Conservation (phyloP, 2,797 vertebrate genomes). For the Neosilurus hyrtlii region DNA sequence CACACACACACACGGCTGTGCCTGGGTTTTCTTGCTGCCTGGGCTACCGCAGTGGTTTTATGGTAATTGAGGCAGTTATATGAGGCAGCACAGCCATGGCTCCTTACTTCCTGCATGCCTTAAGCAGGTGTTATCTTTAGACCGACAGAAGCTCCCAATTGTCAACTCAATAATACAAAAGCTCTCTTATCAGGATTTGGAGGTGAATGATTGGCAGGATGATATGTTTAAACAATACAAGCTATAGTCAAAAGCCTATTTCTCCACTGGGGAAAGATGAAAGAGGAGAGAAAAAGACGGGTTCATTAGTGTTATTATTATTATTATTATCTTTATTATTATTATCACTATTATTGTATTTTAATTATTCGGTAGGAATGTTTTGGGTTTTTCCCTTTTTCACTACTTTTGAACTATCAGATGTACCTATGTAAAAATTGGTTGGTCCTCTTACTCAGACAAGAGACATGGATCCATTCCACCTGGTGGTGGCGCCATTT, state of each 20-base stretch:
- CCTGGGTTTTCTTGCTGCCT: slow-evolving; percentile 2
- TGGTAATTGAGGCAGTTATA: slow-evolving; percentile 70
- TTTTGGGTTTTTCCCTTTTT: neutral
- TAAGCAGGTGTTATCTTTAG: slow-evolving; percentile 84
- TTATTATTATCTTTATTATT: neutral
- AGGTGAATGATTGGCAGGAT: slow-evolving; percentile 86
- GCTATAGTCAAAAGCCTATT: slow-evolving; percentile 27
- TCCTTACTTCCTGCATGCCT: slow-evolving; percentile 68
- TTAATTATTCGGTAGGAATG: neutral
- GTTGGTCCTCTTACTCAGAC: neutral
- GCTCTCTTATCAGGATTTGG: slow-evolving; percentile 81
- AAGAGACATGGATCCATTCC: neutral
- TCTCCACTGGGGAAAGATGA: slow-evolving; percentile 60
- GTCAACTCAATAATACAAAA: slow-evolving; percentile 91
- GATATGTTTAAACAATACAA: slow-evolving; percentile 87
- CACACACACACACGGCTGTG: neutral
- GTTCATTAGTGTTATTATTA: neutral
- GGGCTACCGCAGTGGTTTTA: slow-evolving; percentile 56
- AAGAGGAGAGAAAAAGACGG: slow-evolving; percentile 20
- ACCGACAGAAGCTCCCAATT: slow-evolving; percentile 81
- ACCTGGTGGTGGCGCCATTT: neutral
- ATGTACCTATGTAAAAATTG: neutral
- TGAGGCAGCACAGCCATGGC: slow-evolving; percentile 56
- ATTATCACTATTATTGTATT: neutral
- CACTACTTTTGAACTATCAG: neutral